Evolutionary conservation across 2,797 vertebrate species (phyloP).

Genomic region (Esox masquinongy): DNA sequence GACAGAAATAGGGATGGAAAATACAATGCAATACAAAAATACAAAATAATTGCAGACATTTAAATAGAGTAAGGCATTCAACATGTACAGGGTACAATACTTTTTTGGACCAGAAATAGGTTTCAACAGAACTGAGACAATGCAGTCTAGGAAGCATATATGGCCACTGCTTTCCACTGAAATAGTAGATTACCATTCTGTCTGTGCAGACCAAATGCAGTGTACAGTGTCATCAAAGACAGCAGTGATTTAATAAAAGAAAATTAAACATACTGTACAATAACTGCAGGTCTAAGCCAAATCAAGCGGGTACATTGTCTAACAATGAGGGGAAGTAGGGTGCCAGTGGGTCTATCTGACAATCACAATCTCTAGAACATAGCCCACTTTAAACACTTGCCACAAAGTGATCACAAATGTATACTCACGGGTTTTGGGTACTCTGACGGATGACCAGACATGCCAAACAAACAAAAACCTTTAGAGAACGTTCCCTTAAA

Average conservation of each 20-base stretch:
- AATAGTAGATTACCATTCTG: not conserved
- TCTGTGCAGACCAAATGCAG: not conserved
- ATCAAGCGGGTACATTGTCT: conserved; percentile 12
- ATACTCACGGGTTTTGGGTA: conserved; percentile 32
- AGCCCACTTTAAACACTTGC: conserved; percentile 50
- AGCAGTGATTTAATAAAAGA: not conserved
- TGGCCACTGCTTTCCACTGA: not conserved
- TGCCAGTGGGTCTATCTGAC: conserved; percentile 36
- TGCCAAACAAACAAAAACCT: conserved; percentile 29
- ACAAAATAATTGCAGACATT: too few relatives aligned
- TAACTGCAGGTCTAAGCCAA: not conserved
- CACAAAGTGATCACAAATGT: conserved; percentile 71
- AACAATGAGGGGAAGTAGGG: conserved; percentile 41
- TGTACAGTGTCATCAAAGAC: conserved; percentile 5
- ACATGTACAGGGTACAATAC: not conserved
- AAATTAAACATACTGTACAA: conserved; percentile 5
- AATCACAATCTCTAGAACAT: conserved; percentile 44
- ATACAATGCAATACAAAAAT: not conserved
- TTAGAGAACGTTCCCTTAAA: conserved; percentile 21
- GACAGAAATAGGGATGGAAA: not conserved
- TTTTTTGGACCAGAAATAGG: not conserved
- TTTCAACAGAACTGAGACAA: not conserved
- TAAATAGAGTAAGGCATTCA: too few relatives aligned
- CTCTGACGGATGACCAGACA: conserved; percentile 39
- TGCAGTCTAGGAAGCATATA: not conserved